Percentiles rank a stretch among this genome's conserved stretches.
These are phyloP conservation scores for Drosophila ustulata DNA, from an alignment of 2,888 invertebrate genomes.

Conservation along the genomic window DNA sequence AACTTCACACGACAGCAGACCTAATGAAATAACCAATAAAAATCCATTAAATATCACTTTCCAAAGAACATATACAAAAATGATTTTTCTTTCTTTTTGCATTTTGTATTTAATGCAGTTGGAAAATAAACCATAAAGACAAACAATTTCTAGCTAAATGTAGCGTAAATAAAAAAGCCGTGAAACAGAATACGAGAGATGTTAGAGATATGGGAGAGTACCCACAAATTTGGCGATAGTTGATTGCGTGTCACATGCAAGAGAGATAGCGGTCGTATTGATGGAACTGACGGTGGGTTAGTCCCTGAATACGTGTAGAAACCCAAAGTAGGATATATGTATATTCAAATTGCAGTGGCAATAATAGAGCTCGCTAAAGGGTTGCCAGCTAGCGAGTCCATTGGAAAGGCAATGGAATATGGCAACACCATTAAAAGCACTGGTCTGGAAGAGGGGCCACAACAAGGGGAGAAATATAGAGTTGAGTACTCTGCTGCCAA, in stretches of 20 bases:
- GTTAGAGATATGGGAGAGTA: slow-evolving; percentile 38
- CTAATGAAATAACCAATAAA: slow-evolving; percentile 45
- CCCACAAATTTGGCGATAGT: slow-evolving; percentile 59
- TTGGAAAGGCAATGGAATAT: slow-evolving; percentile 29
- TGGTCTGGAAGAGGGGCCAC: slow-evolving; percentile 44
- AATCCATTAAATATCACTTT: slow-evolving; percentile 66
- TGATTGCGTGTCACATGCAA: slow-evolving; percentile 74
- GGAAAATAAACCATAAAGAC: slow-evolving; percentile 28
- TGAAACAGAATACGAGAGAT: slow-evolving; percentile 17
- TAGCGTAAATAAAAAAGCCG: slow-evolving; percentile 59
- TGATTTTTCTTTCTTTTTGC: slow-evolving; percentile 35
- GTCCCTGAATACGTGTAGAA: no score
- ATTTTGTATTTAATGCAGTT: slow-evolving; percentile 15
- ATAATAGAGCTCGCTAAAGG: slow-evolving; percentile 34
- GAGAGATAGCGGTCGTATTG: neutral
- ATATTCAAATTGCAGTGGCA: slow-evolving; percentile 55
- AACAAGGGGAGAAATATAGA: neutral
- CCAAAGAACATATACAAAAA: slow-evolving; percentile 43
- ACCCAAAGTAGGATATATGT: slow-evolving; percentile 11
- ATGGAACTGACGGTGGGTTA: neutral
- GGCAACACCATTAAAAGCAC: slow-evolving; percentile 68
- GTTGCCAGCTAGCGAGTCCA: slow-evolving; percentile 19
- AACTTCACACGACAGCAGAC: slow-evolving; percentile 39
- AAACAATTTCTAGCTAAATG: slow-evolving; percentile 54
- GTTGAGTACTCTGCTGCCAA: slow-evolving; percentile 39